These are phyloP conservation scores for Daktulosphaira vitifoliae DNA, from an alignment of 1,140 invertebrate genomes.

Conservation along the genomic window DNA sequence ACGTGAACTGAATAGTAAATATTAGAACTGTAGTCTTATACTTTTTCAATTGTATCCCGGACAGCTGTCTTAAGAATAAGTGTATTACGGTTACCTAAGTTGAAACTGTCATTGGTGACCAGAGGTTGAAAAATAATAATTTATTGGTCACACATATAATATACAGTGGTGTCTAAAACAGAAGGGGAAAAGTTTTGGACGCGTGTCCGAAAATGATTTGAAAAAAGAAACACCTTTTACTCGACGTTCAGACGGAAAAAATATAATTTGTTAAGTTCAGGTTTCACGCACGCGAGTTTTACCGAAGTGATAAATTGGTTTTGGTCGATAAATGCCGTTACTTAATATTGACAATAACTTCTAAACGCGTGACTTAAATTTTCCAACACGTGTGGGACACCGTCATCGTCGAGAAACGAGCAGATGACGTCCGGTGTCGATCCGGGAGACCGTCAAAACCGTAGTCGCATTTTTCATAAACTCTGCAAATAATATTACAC, in stretches of 20 bases:
- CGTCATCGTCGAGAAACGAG: too few species aligned
- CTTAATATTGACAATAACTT: background rate
- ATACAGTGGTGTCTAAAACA: slow-evolving; percentile 21
- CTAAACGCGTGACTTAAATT: background rate
- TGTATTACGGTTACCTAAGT: too few species aligned
- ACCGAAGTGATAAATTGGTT: background rate
- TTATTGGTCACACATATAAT: too few species aligned
- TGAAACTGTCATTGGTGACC: too few species aligned
- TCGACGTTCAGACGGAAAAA: background rate
- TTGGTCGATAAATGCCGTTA: too few species aligned
- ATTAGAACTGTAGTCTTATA: too few species aligned
- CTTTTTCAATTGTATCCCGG: too few species aligned
- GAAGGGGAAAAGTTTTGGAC: slow-evolving; percentile 8
- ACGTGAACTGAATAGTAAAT: too few species aligned
- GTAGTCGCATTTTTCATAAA: slow-evolving; percentile 8
- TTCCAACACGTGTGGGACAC: background rate
- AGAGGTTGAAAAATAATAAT: too few species aligned
- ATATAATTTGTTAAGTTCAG: slow-evolving; percentile 1
- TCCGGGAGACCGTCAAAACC: background rate
- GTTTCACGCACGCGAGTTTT: background rate
- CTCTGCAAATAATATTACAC: background rate
- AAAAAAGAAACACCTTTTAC: slow-evolving; percentile 10
- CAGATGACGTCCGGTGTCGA: slow-evolving; percentile 19
- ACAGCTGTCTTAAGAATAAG: too few species aligned
- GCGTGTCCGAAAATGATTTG: slow-evolving; percentile 16